A percentile compares a stretch with the other conserved stretches of the same genome.
phyloP scores from a whole-genome alignment of 2,888 invertebrate species.

The Lingula anatina region DNA sequence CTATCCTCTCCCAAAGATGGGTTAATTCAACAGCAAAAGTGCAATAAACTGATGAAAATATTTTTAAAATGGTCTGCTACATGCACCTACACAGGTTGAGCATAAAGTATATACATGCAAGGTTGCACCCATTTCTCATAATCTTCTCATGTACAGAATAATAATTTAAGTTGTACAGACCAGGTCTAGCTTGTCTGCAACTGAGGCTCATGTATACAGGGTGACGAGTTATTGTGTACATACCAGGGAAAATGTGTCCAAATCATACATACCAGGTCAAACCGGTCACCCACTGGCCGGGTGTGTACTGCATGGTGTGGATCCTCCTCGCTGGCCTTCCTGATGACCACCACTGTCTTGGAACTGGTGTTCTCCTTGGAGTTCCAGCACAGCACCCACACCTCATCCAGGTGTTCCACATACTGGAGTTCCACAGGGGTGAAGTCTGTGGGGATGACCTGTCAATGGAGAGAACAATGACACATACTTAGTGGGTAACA shows the following conservation, averaged over 20 bases:
- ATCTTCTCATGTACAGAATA: neutral
- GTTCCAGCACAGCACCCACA: slow-evolving; percentile 71
- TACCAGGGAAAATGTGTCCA: too few relatives aligned
- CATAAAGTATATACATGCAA: too few relatives aligned
- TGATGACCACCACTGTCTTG: slow-evolving; percentile 66
- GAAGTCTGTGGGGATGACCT: slow-evolving; percentile 69
- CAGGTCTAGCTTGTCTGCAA: too few relatives aligned
- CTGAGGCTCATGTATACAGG: too few relatives aligned
- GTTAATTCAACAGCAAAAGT: too few relatives aligned
- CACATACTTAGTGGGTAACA: neutral
- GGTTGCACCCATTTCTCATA: too few relatives aligned
- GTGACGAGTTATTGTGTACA: too few relatives aligned
- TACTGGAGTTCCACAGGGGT: slow-evolving; percentile 68
- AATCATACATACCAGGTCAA: slow-evolving; percentile 63
- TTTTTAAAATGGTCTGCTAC: too few relatives aligned
- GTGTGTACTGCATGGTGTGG: slow-evolving; percentile 62
- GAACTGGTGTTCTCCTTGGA: slow-evolving; percentile 56
- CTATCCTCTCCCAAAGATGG: too few relatives aligned
- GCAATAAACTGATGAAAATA: too few relatives aligned
- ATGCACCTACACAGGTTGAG: too few relatives aligned
- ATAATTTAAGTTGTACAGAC: too few relatives aligned
- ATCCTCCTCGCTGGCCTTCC: slow-evolving; percentile 67
- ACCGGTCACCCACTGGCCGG: slow-evolving; percentile 69
- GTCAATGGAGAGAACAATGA: slow-evolving; percentile 2
- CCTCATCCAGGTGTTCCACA: slow-evolving; percentile 67